Evolutionary conservation across 2,113 vertebrate genomes (phyloP).

Genomic region (human): GRCh38 chr17:6356501-6357000

Average conservation of each 20-base stretch:
- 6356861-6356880: background rate
- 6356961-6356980: background rate
- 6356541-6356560: too few species aligned
- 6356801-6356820: background rate
- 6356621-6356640: background rate
- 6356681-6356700: background rate
- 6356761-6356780: background rate
- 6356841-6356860: background rate
- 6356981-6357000: background rate
- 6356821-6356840: background rate
- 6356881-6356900: background rate
- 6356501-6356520: too few species aligned
- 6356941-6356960: background rate
- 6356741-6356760: background rate
- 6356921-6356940: rapidly evolving
- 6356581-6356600: background rate
- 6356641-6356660: background rate
- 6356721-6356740: background rate
- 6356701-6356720: background rate
- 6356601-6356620: background rate
- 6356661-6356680: background rate
- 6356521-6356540: too few species aligned
- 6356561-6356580: background rate
- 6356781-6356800: background rate
- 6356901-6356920: background rate